Percentiles rank a stretch among this genome's conserved stretches.
These are phyloP conservation scores for Pogona vitticeps DNA, from an alignment of 2,113 vertebrate species.

Conservation along the genomic window DNA sequence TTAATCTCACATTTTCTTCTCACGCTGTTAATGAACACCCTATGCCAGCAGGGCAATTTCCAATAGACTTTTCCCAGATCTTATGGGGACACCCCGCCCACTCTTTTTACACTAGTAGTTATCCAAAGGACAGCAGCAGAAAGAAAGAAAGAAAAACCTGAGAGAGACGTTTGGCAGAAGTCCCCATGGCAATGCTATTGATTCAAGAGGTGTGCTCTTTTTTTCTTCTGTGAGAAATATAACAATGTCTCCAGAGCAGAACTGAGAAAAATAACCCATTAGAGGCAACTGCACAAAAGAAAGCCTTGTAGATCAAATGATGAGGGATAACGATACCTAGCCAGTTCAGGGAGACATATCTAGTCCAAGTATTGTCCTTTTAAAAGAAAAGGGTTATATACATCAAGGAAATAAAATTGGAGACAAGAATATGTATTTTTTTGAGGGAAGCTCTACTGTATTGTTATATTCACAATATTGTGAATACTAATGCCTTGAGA, in stretches of 20 bases:
- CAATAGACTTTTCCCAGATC: not conserved
- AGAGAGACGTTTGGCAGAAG: not conserved
- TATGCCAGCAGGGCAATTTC: not conserved
- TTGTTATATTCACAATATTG: not conserved
- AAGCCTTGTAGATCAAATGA: not conserved
- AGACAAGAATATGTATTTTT: not conserved
- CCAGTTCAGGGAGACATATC: not conserved
- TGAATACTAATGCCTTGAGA: not conserved
- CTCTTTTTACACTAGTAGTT: not conserved
- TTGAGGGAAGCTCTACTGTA: not conserved
- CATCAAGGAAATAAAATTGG: not conserved
- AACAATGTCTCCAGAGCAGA: slow-evolving; percentile 16
- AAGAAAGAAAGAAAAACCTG: not conserved
- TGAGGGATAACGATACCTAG: not conserved
- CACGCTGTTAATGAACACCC: not conserved
- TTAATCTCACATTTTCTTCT: not conserved
- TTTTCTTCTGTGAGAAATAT: slow-evolving; percentile 2
- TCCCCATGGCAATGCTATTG: slow-evolving; percentile 29
- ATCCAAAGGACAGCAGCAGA: not conserved
- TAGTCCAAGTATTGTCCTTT: not conserved
- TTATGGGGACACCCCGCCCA: not conserved
- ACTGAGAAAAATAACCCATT: slow-evolving; percentile 4
- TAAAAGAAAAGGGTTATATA: not conserved
- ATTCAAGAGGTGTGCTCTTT: slow-evolving; percentile 26
- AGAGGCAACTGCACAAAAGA: not conserved